A percentile compares a stretch with the other conserved stretches of the same genome.
These are phyloP conservation scores for Pyrrhura leucotis DNA, from an alignment of 2,797 vertebrate species.

Conservation along the genomic window DNA sequence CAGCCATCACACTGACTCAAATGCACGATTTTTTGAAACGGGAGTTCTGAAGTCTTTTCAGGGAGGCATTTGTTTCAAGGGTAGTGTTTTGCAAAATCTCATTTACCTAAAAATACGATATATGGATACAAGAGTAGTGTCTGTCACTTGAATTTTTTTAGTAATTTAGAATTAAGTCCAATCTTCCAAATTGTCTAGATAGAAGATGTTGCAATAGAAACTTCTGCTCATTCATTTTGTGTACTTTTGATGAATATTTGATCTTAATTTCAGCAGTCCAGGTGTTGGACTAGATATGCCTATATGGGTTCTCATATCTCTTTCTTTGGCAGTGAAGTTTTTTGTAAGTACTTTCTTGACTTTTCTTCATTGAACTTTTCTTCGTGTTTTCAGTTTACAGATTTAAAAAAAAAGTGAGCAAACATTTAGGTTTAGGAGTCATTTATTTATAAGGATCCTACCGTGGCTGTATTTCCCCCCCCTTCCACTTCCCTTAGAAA, in stretches of 20 bases:
- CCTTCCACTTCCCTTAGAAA: not conserved
- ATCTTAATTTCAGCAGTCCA: not conserved
- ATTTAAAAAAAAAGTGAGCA: not conserved
- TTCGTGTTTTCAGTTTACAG: not conserved
- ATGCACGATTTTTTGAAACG: not conserved
- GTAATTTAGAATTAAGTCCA: not conserved
- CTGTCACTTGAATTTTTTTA: not conserved
- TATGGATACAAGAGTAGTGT: not conserved
- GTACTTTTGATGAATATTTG: not conserved
- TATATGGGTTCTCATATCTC: not conserved
- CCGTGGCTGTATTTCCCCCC: not conserved
- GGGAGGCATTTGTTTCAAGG: not conserved
- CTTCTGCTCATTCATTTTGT: not conserved
- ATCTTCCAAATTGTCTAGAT: not conserved
- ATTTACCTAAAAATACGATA: not conserved
- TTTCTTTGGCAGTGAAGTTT: not conserved
- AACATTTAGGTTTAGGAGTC: not conserved
- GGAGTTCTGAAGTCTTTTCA: not conserved
- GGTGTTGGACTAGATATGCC: not conserved
- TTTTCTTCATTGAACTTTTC: not conserved
- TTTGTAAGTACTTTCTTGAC: not conserved
- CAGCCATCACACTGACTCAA: not conserved
- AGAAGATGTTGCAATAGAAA: not conserved
- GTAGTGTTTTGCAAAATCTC: not conserved
- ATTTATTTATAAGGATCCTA: not conserved